Percentiles rank a stretch among this genome's conserved stretches.
These are phyloP conservation scores for Parambassis ranga DNA, from an alignment of 2,797 vertebrate genomes.

Conservation along the genomic window DNA sequence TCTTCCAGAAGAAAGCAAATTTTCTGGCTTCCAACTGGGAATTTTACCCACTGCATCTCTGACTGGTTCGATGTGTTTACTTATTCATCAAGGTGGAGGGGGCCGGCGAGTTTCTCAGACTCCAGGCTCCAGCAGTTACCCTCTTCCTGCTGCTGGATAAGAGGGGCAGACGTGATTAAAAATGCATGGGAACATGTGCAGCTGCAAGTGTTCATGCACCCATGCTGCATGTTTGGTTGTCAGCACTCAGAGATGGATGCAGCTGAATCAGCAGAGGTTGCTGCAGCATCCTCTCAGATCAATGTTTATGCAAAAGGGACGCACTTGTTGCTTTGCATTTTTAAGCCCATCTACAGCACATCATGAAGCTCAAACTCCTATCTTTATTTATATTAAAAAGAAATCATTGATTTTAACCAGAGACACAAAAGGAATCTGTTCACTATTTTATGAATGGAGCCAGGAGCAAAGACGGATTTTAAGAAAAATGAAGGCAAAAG, in stretches of 20 bases:
- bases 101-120: slow-evolving; percentile 39
- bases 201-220: slow-evolving; percentile 51
- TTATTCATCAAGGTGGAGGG: slow-evolving; percentile 75
- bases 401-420: background rate
- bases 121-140: slow-evolving; percentile 56
- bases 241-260: slow-evolving; percentile 39
- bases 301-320: too few species aligned
- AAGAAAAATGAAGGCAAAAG: background rate
- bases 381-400: background rate
- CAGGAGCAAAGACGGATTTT: background rate
- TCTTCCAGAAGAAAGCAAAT: slow-evolving; percentile 66
- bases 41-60: slow-evolving; percentile 58
- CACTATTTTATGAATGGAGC: background rate
- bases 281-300: background rate
- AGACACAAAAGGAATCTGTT: background rate
- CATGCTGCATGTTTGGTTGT: slow-evolving; percentile 44
- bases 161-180: slow-evolving; percentile 64
- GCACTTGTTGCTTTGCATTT: background rate
- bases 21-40: slow-evolving; percentile 49
- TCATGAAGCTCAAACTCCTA: background rate
- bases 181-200: slow-evolving; percentile 65
- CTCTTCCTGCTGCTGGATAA: slow-evolving; percentile 54
- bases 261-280: background rate
- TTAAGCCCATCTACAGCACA: background rate
- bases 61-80: slow-evolving; percentile 66